Base-by-base conservation (phyloP, 2,888 invertebrate genomes). In the Bhutanitis thaidina region DNA sequence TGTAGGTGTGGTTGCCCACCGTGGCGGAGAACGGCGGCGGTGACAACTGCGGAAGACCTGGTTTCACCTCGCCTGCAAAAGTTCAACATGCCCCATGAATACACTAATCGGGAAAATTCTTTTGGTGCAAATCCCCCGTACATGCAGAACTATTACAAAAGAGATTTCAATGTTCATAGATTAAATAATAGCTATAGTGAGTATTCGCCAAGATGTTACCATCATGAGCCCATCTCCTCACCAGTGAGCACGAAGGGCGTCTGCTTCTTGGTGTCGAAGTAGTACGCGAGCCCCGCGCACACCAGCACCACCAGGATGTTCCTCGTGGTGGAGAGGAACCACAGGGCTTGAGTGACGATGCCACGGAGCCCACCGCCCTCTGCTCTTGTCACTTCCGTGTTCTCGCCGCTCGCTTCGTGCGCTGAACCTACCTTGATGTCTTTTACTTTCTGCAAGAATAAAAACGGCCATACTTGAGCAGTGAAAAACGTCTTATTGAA, bases 231-330 rank as follows among this genome's bases (percentile, higher is more conserved):
- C 10, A 4, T 0, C 13, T 25, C 7, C 59, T 67, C 59, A 92
- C 93, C 92, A 25, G 94, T 94, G 12, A 94, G 86, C 38, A 91
- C 87, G 64, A 94, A 94, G 0, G 94, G 94, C 48, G 90, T 84
- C 56, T 91, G 81, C 29, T 90, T 80, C 68, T 91, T 87, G 36
- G 87, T 79, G 70, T 93, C 92, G 71, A 93, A 92, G 64, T 91
- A 82, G 79, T 93, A 94, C 0, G 93, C 93, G 45, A 94, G 80
- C 5, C 91, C 84, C 0, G 93, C 93, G 69, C 93, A 93, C 13
- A 92, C 79, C 15, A 95, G 89, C 52, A 96, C 95, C 20, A 95
- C 93, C 36, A 94, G 84, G 58, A 95, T 95, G 80, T 95, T 95
- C 55, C 95, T 85, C 0, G 93, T 93, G 20, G 94, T 94, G 52